These are phyloP conservation scores for Dryobota labecula DNA, from an alignment of 2,888 invertebrate genomes.

Conservation along the genomic window DNA sequence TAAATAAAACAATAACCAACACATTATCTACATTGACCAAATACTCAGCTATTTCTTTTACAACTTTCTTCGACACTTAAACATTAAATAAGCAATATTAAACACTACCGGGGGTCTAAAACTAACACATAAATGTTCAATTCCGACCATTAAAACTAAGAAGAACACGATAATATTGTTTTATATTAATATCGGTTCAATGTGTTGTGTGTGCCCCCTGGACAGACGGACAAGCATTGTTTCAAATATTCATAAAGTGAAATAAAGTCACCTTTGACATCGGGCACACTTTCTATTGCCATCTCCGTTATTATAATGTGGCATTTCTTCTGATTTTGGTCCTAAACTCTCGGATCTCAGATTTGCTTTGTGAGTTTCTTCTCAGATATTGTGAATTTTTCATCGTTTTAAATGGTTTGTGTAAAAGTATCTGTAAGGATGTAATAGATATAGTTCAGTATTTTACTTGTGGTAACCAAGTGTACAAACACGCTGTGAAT, in stretches of 20 bases:
- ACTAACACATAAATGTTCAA: slow-evolving; percentile 59
- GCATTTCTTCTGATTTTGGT: slow-evolving; percentile 9
- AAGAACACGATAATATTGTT: slow-evolving; percentile 44
- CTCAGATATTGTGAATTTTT: background rate
- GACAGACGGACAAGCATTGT: slow-evolving; percentile 50
- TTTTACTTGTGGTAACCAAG: no score
- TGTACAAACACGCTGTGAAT: no score
- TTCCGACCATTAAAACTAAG: slow-evolving; percentile 49
- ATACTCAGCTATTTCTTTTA: slow-evolving; percentile 43
- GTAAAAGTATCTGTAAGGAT: background rate
- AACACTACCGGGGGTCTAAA: slow-evolving; percentile 63
- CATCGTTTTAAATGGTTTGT: background rate
- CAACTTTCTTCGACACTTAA: slow-evolving; percentile 37
- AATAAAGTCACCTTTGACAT: slow-evolving; percentile 53
- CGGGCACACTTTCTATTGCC: slow-evolving; percentile 28
- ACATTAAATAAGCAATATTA: slow-evolving; percentile 50
- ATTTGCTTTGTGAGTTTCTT: background rate
- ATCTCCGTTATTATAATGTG: background rate
- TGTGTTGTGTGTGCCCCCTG: slow-evolving; percentile 51
- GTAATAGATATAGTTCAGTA: background rate
- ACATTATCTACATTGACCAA: slow-evolving; percentile 36
- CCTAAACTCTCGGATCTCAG: background rate
- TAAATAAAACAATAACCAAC: slow-evolving; percentile 26
- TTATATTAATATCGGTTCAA: slow-evolving; percentile 48
- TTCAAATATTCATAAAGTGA: slow-evolving; percentile 42